Base-by-base conservation (phyloP, 1,140 invertebrate species). In the Nasonia giraulti region DNA sequence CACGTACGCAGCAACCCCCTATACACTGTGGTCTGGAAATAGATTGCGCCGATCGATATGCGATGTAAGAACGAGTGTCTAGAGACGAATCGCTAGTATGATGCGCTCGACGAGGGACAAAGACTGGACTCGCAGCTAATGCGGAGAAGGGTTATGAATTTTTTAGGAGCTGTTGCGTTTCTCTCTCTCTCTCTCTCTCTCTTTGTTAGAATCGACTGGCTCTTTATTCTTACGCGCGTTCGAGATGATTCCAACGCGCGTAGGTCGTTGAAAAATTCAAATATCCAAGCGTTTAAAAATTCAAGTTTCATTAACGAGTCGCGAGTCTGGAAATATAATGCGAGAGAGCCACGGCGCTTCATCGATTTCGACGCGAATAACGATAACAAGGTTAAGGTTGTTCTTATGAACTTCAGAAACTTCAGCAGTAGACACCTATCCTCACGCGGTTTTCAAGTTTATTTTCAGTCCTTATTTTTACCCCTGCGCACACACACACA, bases 31-130 rank as follows among this genome's bases (percentile, higher is more conserved):
- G 12, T 33, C 33, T 71, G 2, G 33, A 83, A 50, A 82, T 75
- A 85, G 81, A 74, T 80, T 17, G 74, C 33, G 20, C 7, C 37
- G 82, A 31, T 73, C 62, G 79, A 80, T 81, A 69, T 37, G n/a
- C 50, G n/a, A 82, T 40, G 20, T 69, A 44, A 40, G 79, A 62
- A 80, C 79, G 79, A 40, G 55, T n/a, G 17, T 62, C 8, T 62
- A 62, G 55, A 62, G 66, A 69, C 20, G 20, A 68, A n/a, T 20
- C 11, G 55, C 55, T 79, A 23, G 55, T 47, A 47, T 44, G 23
- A 27, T 27, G 23, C 33, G 69, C 14, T 11, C 69, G 55, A 20
- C 55, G 55, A 62, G 55, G 20, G 55, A 62, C 55, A 62, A 62
- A 62, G 55, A 62, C 55, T 62, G 20, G 5, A 0, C 5, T 17